Evolutionary conservation across 2,113 vertebrate genomes (phyloP).

Genomic region (Coregonus clupeaformis): DNA sequence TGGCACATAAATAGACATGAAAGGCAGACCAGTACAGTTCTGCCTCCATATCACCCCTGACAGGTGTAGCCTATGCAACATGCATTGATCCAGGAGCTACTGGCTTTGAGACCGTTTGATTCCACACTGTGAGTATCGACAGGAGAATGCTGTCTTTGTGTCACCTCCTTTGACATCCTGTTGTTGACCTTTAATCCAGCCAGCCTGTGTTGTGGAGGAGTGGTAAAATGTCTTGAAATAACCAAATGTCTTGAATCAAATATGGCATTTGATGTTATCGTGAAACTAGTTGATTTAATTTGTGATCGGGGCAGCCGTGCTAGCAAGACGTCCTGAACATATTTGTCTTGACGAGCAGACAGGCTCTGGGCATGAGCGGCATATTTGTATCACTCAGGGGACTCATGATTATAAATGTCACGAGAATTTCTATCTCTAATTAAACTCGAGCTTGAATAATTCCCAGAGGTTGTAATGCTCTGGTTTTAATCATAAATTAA

Average conservation of each 20-base stretch:
- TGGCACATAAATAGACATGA: neutral
- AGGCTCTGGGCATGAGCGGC: neutral
- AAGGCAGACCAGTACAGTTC: neutral
- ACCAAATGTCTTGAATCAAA: no score
- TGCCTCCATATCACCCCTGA: neutral
- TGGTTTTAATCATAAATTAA: no score
- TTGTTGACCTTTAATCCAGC: neutral
- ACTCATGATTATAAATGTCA: slow-evolving; percentile 33
- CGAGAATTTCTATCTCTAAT: no score
- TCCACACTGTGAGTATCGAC: neutral
- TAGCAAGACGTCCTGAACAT: neutral
- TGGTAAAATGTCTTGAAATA: no score
- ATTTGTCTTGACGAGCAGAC: neutral
- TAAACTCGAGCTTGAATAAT: no score
- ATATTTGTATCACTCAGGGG: slow-evolving; percentile 15
- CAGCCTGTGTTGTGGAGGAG: no score
- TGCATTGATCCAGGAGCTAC: no score
- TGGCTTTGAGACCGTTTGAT: neutral
- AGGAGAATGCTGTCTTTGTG: neutral
- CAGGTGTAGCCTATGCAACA: neutral
- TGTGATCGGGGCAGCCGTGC: neutral
- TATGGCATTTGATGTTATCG: no score
- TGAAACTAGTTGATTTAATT: no score
- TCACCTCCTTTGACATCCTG: slow-evolving; percentile 7
- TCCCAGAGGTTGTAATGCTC: no score